A percentile compares a stretch with the other conserved stretches of the same genome.
Evolutionary conservation across 2,888 invertebrate genomes (phyloP).

Genomic region (Scelioninae gen. 1): DNA sequence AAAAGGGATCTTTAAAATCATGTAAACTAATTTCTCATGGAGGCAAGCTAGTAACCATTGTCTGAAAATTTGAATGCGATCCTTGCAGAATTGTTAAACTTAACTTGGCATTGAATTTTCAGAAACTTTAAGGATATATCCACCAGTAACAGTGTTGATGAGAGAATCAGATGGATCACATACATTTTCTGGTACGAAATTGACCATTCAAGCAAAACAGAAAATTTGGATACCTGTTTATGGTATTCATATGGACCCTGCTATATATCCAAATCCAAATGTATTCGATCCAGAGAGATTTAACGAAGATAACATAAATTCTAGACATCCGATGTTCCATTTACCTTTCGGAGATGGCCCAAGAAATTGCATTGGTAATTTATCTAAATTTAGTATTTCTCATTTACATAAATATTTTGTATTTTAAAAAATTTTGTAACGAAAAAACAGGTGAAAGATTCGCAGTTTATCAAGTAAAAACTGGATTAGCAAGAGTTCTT

Average conservation of each 20-base stretch:
- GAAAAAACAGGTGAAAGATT: slow-evolving; percentile 74
- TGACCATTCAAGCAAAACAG: slow-evolving; percentile 72
- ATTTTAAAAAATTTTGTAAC: no score
- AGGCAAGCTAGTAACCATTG: no score
- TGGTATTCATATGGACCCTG: slow-evolving; percentile 75
- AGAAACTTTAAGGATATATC: slow-evolving; percentile 77
- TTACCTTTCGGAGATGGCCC: slow-evolving; percentile 77
- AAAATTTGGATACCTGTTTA: slow-evolving; percentile 73
- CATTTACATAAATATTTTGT: no score
- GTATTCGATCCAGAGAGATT: slow-evolving; percentile 78
- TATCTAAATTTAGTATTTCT: no score
- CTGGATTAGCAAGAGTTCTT: slow-evolving; percentile 79
- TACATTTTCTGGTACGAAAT: slow-evolving; percentile 72
- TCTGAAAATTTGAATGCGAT: background rate
- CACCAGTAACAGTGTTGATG: slow-evolving; percentile 67
- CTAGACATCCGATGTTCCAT: slow-evolving; percentile 73
- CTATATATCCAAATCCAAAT: slow-evolving; percentile 76
- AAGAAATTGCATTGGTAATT: slow-evolving; percentile 76
- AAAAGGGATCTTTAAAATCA: no score
- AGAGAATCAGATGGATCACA: slow-evolving; percentile 71
- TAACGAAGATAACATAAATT: slow-evolving; percentile 63
- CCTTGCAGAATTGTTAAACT: background rate
- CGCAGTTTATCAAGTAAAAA: slow-evolving; percentile 79
- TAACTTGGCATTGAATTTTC: slow-evolving; percentile 2
- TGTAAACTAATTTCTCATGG: no score